Evolutionary conservation across 2,113 vertebrate genomes (phyloP).

Genomic region (Octodon degus): DNA sequence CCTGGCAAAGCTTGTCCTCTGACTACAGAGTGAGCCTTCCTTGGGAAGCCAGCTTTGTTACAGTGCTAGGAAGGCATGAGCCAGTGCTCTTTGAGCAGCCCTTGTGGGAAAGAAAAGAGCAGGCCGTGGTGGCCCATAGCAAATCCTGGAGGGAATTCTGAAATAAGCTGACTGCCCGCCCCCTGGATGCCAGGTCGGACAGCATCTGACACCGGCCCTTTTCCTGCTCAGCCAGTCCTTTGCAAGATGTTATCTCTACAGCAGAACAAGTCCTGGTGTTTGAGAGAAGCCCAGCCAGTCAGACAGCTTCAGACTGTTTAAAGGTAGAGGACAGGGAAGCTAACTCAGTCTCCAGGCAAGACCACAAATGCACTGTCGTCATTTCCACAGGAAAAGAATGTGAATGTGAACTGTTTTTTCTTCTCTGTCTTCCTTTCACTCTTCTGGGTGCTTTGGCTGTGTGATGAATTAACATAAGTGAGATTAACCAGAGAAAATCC

Average conservation of each 20-base stretch:
- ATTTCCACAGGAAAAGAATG: not conserved
- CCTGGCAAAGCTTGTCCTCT: too few relatives aligned
- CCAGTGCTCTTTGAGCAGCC: not conserved
- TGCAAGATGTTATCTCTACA: not conserved
- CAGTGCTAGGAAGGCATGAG: not conserved
- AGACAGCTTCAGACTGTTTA: not conserved
- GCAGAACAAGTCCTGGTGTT: not conserved
- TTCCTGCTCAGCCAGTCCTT: slow-evolving; percentile 50
- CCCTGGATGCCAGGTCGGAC: not conserved
- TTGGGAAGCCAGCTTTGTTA: not conserved
- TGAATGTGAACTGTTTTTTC: slow-evolving; percentile 3
- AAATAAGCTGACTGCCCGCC: not conserved
- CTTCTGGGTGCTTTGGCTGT: not conserved
- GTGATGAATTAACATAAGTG: not conserved
- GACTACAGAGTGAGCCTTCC: not conserved
- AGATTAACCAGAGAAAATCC: not conserved
- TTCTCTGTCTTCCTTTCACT: not conserved
- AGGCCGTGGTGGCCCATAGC: not conserved
- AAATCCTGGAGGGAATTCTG: slow-evolving; percentile 12
- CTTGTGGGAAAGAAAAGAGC: not conserved
- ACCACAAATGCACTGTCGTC: not conserved
- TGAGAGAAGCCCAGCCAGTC: not conserved
- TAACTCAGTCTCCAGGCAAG: not conserved
- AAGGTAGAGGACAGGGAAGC: not conserved
- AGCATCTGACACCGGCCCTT: not conserved